Evolutionary conservation across 2,113 vertebrate genomes (phyloP).

Genomic region (Silurus meridionalis): DNA sequence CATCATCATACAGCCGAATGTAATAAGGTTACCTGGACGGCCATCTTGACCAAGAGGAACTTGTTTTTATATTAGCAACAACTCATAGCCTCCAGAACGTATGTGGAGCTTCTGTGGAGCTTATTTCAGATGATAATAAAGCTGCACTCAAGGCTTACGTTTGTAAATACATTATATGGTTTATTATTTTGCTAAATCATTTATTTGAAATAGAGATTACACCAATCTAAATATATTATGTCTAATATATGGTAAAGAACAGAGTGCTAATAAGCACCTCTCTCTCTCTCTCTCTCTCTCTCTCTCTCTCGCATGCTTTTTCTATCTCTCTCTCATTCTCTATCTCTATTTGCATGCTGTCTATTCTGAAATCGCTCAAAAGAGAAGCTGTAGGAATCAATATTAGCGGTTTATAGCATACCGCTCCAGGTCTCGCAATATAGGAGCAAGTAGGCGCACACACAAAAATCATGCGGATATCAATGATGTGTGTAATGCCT

Average conservation of each 20-base stretch:
- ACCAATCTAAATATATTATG: background rate
- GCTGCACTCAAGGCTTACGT: background rate
- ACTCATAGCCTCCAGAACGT: background rate
- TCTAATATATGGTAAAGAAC: background rate
- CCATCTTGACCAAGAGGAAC: background rate
- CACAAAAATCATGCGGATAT: conserved; percentile 14
- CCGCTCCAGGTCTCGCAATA: background rate
- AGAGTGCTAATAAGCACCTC: background rate
- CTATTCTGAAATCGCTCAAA: conserved; percentile 15
- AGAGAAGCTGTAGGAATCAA: conserved; percentile 7
- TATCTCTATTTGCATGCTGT: background rate
- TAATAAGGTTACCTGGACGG: background rate
- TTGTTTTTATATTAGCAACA: background rate
- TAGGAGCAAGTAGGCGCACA: background rate
- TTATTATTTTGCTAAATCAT: background rate
- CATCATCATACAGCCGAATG: background rate
- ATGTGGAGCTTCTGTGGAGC: background rate
- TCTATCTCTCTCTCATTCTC: background rate
- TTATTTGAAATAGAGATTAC: background rate
- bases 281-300: background rate
- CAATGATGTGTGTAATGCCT: background rate
- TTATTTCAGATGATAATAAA: background rate
- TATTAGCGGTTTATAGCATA: conserved; percentile 20
- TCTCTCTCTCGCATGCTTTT: background rate
- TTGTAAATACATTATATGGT: background rate